phyloP scores from a whole-genome alignment of 2,113 vertebrate species.

The Bubo blakistoni region DNA sequence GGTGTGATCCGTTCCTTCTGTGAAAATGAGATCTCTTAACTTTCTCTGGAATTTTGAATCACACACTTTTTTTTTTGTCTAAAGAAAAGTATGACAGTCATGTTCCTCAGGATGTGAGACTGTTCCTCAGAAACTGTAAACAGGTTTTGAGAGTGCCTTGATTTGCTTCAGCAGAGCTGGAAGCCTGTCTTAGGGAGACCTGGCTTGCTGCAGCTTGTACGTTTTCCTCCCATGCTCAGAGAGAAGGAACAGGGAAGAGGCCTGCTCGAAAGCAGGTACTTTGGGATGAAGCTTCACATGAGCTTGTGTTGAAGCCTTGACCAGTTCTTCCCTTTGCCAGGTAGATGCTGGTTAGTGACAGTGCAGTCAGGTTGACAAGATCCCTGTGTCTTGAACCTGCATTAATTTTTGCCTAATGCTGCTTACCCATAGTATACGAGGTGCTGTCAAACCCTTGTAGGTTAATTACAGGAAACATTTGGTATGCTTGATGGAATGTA shows the following conservation, averaged over 20 bases:
- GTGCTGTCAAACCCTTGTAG: not conserved
- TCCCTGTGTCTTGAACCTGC: not conserved
- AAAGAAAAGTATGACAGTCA: not conserved
- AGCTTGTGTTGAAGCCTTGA: not conserved
- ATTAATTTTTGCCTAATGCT: not conserved
- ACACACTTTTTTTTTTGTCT: not conserved
- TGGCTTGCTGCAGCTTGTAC: not conserved
- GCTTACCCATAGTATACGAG: not conserved
- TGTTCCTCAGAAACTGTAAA: not conserved
- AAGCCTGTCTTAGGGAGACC: not conserved
- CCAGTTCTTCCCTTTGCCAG: not conserved
- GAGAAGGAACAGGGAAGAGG: not conserved
- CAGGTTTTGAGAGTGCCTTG: not conserved
- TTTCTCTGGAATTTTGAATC: not conserved
- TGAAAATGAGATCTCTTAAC: not conserved
- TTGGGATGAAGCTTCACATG: not conserved
- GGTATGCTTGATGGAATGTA: not conserved
- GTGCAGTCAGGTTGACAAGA: not conserved
- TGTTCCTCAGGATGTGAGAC: not conserved
- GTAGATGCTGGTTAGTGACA: not conserved
- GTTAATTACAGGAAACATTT: constrained; percentile 17
- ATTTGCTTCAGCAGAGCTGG: not conserved
- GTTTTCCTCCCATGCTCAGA: not conserved
- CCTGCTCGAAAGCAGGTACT: not conserved
- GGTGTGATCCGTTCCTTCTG: not conserved